Evolutionary conservation across 2,888 invertebrate species (phyloP).

Genomic region (Calameuta pallipes): DNA sequence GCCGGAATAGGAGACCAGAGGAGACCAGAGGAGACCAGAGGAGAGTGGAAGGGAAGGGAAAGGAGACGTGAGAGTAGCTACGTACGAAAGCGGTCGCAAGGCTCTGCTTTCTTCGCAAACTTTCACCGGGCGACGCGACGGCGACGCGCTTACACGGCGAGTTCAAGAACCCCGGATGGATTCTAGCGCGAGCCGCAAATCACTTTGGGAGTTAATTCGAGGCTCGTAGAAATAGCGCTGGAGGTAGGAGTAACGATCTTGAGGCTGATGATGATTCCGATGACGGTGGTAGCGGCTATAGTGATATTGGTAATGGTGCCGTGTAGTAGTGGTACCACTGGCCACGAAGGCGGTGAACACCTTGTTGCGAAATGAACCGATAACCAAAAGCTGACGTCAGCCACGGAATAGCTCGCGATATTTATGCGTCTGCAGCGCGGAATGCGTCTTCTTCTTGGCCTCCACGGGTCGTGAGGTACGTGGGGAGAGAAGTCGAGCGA

Average conservation of each 20-base stretch:
- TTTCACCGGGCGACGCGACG: constrained; percentile 51
- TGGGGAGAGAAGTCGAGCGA: not conserved
- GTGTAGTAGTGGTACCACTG: not conserved
- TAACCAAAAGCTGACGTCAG: not conserved
- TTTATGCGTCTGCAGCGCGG: not conserved
- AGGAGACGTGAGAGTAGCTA: constrained; percentile 15
- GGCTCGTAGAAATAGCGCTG: constrained; percentile 4
- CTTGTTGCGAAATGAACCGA: not conserved
- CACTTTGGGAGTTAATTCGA: constrained; percentile 15
- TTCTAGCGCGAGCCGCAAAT: constrained; percentile 23
- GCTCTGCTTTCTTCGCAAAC: constrained; percentile 62
- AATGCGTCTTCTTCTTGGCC: not conserved
- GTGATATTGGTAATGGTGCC: too few species aligned
- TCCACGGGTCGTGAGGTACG: not conserved
- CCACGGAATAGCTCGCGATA: not conserved
- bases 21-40: constrained; percentile 2
- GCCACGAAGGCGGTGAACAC: not conserved
- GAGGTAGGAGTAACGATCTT: not conserved
- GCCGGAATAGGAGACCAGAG: constrained; percentile 24
- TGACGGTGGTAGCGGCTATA: not conserved
- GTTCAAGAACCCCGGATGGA: constrained; percentile 37
- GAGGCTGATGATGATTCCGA: not conserved
- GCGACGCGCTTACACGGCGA: constrained; percentile 9
- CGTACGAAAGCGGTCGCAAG: constrained; percentile 9
- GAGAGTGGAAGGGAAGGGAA: constrained; percentile 10